Evolutionary conservation across 64 coral and sea anemone species (phyloP).

Genomic region (Cladopsammia gracilis): DNA sequence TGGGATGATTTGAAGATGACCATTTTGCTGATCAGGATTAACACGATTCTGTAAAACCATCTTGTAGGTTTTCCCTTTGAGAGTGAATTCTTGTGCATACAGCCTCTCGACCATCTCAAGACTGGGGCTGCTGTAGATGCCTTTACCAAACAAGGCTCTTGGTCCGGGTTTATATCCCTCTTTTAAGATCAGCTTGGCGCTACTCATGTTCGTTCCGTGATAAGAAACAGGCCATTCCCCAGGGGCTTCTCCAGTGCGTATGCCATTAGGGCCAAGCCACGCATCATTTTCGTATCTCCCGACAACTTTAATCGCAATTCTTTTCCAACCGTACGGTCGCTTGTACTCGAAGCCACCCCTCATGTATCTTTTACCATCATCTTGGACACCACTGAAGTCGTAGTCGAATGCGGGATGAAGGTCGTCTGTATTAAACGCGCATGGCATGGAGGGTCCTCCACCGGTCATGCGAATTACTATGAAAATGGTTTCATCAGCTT

Average conservation of each 20-base stretch:
- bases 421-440: conserved; percentile 11
- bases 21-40: conserved; percentile 43
- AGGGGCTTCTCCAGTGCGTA: conserved; percentile 18
- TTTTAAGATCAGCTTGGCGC: conserved; percentile 28
- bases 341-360: conserved; percentile 63
- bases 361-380: conserved; percentile 73
- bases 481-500: conserved; percentile 3
- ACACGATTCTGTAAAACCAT: conserved; percentile 86
- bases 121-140: conserved; percentile 68
- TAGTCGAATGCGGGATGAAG: conserved; percentile 73
- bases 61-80: conserved; percentile 52
- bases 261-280: conserved; percentile 70
- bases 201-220: conserved; percentile 54
- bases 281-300: conserved; percentile 25
- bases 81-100: conserved; percentile 60
- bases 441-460: neutral
- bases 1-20: conserved; percentile 47
- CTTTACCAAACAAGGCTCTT: conserved; percentile 25
- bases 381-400: conserved; percentile 52
- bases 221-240: conserved; percentile 79
- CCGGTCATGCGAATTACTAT: conserved; percentile 22
- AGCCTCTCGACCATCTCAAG: conserved; percentile 63
- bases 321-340: conserved; percentile 80
- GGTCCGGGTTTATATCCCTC: conserved; percentile 29
- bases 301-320: conserved; percentile 69